These are phyloP conservation scores for Natrix natrix DNA, from an alignment of 2,797 vertebrate species.

Conservation along the genomic window DNA sequence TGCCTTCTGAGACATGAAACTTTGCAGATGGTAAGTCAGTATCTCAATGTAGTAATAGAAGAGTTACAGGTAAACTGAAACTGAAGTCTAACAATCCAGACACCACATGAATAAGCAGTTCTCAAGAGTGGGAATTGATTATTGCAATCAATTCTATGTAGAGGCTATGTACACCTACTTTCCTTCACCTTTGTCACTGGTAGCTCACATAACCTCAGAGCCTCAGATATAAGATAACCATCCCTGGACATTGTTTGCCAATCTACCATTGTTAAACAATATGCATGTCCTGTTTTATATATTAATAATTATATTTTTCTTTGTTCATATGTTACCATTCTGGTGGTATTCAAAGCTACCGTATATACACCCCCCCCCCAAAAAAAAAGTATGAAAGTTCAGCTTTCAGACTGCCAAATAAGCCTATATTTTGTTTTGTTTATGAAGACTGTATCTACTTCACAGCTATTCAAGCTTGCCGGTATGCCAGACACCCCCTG, in stretches of 20 bases:
- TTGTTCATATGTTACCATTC: background rate
- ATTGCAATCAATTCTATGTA: background rate
- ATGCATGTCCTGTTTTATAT: background rate
- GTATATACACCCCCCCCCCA: background rate
- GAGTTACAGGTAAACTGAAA: background rate
- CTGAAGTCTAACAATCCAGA: background rate
- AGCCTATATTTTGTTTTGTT: conserved; percentile 4
- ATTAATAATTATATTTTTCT: background rate
- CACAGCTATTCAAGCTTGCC: conserved; percentile 7
- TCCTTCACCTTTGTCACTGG: background rate
- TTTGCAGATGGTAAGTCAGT: background rate
- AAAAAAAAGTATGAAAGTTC: background rate
- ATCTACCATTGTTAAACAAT: background rate
- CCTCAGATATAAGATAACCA: background rate
- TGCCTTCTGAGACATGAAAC: background rate
- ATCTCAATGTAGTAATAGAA: background rate
- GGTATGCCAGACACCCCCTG: conserved; percentile 20
- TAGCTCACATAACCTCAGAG: background rate
- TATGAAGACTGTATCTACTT: conserved; percentile 1
- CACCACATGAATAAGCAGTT: background rate
- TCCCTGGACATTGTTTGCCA: background rate
- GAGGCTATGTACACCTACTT: background rate
- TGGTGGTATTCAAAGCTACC: background rate
- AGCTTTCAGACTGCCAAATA: background rate
- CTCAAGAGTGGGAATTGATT: background rate